phyloP scores from a whole-genome alignment of 1,140 invertebrate genomes.

The Protaetia brevitarsis region DNA sequence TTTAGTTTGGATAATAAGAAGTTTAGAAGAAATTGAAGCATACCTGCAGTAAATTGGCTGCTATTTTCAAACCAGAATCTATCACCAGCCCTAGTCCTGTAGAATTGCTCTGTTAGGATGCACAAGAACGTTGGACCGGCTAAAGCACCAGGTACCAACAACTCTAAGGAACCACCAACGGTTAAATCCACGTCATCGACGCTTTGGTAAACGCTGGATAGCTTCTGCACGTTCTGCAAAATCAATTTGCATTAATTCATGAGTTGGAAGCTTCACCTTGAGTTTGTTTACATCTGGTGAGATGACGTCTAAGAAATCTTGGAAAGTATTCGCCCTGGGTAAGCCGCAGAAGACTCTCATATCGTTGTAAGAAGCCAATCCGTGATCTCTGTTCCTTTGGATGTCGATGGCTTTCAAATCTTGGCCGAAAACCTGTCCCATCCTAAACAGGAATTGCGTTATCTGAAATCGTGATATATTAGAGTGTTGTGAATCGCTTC shows the following conservation, averaged over 20 bases:
- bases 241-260: too few species aligned
- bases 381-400: constrained; percentile 87
- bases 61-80: constrained; percentile 80
- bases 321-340: constrained; percentile 64
- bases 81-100: constrained; percentile 77
- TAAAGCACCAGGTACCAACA: constrained; percentile 70
- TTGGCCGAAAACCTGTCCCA: constrained; percentile 65
- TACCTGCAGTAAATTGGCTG: constrained; percentile 71
- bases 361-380: constrained; percentile 79
- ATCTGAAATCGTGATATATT: constrained; percentile 54
- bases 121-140: constrained; percentile 90
- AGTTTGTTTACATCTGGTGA: constrained; percentile 56
- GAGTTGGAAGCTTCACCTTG: too few species aligned
- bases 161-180: constrained; percentile 79
- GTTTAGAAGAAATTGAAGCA: constrained; percentile 22
- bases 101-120: constrained; percentile 87
- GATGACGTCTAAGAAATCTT: constrained; percentile 75
- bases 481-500: background rate
- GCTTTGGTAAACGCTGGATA: constrained; percentile 62
- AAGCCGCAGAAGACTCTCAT: constrained; percentile 79
- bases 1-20: constrained; percentile 17
- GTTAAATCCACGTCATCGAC: constrained; percentile 87
- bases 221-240: constrained; percentile 63
- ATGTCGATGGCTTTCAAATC: constrained; percentile 84
- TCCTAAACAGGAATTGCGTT: constrained; percentile 72